Evolutionary conservation across 1,140 invertebrate genomes (phyloP).

Genomic region (Orius laevigatus): DNA sequence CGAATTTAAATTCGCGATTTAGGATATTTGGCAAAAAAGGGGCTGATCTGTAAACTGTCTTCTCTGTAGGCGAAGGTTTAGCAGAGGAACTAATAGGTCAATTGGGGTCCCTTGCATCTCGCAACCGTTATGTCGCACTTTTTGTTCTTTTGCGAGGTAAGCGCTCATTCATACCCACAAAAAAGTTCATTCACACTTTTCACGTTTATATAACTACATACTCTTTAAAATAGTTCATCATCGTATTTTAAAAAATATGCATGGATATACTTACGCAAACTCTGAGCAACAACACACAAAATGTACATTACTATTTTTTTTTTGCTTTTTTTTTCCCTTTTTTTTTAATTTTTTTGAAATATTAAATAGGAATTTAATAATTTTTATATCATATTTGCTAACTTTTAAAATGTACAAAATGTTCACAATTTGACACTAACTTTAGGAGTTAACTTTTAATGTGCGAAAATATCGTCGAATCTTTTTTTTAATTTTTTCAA

Average conservation of each 20-base stretch:
- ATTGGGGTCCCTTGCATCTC: conserved; percentile 14
- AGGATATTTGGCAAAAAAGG: no score
- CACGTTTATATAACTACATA: conserved; percentile 5
- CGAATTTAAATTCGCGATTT: no score
- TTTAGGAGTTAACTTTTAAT: conserved; percentile 18
- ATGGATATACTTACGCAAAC: not conserved
- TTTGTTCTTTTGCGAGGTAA: conserved; percentile 14
- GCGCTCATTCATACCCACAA: conserved; percentile 7
- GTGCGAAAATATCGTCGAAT: conserved; percentile 21
- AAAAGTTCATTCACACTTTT: conserved; percentile 2
- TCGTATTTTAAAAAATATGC: not conserved
- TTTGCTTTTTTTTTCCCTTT: not conserved
- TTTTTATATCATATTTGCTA: conserved; percentile 20
- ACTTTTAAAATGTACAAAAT: conserved; percentile 20
- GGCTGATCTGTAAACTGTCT: conserved; percentile 24
- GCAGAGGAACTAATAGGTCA: not conserved
- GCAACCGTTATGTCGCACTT: conserved; percentile 10
- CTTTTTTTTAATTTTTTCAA: conserved; percentile 19
- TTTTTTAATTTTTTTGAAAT: conserved; percentile 18
- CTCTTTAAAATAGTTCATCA: not conserved
- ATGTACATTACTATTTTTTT: conserved; percentile 10
- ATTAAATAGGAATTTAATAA: conserved; percentile 20
- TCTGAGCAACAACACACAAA: conserved; percentile 13
- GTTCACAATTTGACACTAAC: conserved; percentile 21
- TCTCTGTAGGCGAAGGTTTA: conserved; percentile 15